Evolutionary conservation across 2,113 vertebrate species (phyloP), one percentile per base, ranked within the genome.

Genomic region (Misgurnus anguillicaudatus): DNA sequence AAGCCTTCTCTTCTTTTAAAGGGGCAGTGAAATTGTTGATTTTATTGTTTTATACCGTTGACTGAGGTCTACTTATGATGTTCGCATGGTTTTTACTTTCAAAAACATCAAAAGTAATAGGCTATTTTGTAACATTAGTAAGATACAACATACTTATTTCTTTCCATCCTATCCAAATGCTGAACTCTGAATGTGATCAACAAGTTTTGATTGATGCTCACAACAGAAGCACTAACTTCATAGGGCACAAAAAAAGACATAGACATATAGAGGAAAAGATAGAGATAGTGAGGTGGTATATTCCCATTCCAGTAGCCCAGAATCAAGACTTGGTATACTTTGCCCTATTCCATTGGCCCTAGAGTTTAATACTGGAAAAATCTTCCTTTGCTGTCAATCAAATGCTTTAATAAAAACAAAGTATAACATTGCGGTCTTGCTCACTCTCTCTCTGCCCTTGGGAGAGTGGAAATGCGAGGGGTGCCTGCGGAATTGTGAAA

Each of bases 401-500:
- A 77, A 73, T 36, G 72, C 86, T 91, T 92, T 92, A 93, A 93
- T 92, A 92, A 93, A 93, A 93, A 93, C 88, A 92, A 90, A 91
- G 90, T 91, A 92, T 93, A 93, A 91, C 90, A 89, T 90, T 93
- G 92, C 88, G 91, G 91, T 93, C 91, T 90, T 81, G 57, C 89
- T 92, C 82, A 88, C 88, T 92, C 89, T 90, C 88, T 77, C 71
- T 87, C 87, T 87, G 70, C 86, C 90, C 89, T 89, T 85, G 38
- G 86, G 78, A 89, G 91, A 90, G 87, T 89, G 88, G 80, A 85
- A 91, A 89, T 80, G 90, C 86, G 5, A 91, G 88, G 90, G 91
- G 92, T 90, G 92, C 92, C 91, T 92, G 89, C 89, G 86, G 91
- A 93, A 92, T 89, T 91, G 91, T 91, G 89, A 92, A 92, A 93